phyloP scores from a whole-genome alignment of 2,888 invertebrate species.

The Timema podura region DNA sequence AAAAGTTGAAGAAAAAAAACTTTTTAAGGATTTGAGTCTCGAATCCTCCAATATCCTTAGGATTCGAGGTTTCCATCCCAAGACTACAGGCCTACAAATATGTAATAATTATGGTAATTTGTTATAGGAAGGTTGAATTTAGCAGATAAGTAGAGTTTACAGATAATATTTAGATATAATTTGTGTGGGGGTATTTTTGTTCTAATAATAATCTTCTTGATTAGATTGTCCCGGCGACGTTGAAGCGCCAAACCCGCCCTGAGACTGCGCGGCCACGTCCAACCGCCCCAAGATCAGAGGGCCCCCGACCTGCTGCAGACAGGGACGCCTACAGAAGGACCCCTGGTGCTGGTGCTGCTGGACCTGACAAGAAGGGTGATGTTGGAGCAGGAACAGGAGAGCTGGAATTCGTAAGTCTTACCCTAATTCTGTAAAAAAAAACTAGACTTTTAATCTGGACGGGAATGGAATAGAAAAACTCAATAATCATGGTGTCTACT shows the following conservation, averaged over 20 bases:
- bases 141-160: no score
- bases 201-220: no score
- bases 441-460: no score
- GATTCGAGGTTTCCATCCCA: no score
- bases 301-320: constrained; percentile 73
- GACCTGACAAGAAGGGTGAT: constrained; percentile 91
- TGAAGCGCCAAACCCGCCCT: constrained; percentile 84
- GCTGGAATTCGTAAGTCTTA: constrained; percentile 74
- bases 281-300: constrained; percentile 61
- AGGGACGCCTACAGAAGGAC: constrained; percentile 78
- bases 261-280: constrained; percentile 80
- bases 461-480: no score
- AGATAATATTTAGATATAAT: no score
- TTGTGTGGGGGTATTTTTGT: not conserved
- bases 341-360: constrained; percentile 58
- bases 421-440: not conserved
- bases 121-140: constrained; percentile 4
- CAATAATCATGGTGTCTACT: no score
- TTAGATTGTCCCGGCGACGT: constrained; percentile 91
- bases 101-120: no score
- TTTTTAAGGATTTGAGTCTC: no score
- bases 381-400: constrained; percentile 92
- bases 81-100: no score
- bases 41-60: no score
- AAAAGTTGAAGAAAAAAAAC: no score